A percentile compares a stretch with the other conserved stretches of the same genome.
Evolutionary conservation across 2,888 invertebrate genomes (phyloP).

Genomic region (Conomelus anceps): DNA sequence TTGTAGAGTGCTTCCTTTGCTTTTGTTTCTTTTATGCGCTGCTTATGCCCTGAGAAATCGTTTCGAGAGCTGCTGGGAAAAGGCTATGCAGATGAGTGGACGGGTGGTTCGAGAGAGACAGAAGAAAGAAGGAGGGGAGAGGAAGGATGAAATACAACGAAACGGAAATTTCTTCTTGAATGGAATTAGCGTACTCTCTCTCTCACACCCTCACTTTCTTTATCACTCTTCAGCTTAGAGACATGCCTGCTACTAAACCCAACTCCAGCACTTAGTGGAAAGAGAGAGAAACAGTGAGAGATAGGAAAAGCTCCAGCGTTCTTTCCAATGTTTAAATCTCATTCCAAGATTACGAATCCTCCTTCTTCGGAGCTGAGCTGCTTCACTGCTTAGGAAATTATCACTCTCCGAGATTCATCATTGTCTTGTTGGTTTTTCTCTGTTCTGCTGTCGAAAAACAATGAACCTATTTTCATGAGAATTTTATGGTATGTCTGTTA

Average conservation of each 20-base stretch:
- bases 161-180: not conserved
- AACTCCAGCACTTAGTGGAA: not conserved
- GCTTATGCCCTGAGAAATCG: not conserved
- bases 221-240: not conserved
- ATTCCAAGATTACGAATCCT: not conserved
- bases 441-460: not conserved
- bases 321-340: not conserved
- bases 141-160: not conserved
- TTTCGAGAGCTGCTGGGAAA: not conserved
- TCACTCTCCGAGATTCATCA: not conserved
- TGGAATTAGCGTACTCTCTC: not conserved
- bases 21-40: not conserved
- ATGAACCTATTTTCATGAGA: not conserved
- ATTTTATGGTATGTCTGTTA: not conserved
- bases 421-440: not conserved
- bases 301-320: not conserved
- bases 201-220: not conserved
- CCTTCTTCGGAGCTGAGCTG: too few relatives aligned
- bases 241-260: not conserved
- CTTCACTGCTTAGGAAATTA: not conserved
- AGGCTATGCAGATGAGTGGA: not conserved
- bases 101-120: not conserved
- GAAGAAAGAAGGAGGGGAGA: not conserved
- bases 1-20: not conserved
- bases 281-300: not conserved